phyloP scores from a whole-genome alignment of 2,888 invertebrate species.

The Luffia ferchaultella region DNA sequence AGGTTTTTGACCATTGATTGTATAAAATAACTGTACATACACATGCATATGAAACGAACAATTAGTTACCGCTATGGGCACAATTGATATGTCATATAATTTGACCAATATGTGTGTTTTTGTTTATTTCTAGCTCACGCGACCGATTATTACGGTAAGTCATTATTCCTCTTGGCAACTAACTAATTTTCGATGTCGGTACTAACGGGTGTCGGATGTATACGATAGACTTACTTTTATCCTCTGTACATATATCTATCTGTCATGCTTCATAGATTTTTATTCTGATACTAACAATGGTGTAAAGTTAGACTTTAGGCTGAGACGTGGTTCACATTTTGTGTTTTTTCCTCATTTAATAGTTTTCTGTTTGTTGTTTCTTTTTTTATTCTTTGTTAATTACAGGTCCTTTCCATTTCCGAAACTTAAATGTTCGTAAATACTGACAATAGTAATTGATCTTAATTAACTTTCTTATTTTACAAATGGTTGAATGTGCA shows the following conservation, averaged over 20 bases:
- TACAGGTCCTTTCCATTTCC: no score
- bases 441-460: no score
- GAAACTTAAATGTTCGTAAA: no score
- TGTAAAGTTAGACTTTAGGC: not conserved
- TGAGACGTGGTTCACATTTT: not conserved
- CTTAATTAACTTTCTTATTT: no score
- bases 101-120: conserved; percentile 47
- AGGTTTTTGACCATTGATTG: no score
- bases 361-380: no score
- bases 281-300: conserved; percentile 35
- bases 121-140: conserved; percentile 83
- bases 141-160: conserved; percentile 99
- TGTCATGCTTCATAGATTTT: conserved; percentile 55
- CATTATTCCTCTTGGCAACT: conserved; percentile 73
- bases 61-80: no score
- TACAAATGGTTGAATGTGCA: no score
- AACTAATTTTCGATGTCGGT: conserved; percentile 25
- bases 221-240: conserved; percentile 34
- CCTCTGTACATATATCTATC: conserved; percentile 50
- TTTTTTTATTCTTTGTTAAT: no score
- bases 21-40: no score
- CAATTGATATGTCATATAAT: no score
- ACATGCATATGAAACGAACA: no score
- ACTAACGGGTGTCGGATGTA: conserved; percentile 45
- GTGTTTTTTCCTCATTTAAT: not conserved